phyloP scores from a whole-genome alignment of 1,140 invertebrate genomes.

The Plectrocnemia conspersa region DNA sequence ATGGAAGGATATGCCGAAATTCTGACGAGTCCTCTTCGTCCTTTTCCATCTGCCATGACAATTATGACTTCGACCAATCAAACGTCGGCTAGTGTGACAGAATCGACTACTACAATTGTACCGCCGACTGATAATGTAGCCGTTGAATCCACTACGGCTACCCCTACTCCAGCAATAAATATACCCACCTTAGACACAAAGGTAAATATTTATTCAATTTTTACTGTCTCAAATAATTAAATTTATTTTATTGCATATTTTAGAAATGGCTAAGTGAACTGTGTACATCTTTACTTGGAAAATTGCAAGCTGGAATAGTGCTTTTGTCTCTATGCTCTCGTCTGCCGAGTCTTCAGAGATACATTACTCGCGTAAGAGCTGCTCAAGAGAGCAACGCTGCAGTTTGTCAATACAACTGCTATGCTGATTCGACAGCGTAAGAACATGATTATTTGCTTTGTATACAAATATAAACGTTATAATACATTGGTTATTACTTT shows the following conservation, averaged over 20 bases:
- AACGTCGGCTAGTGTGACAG: constrained; percentile 40
- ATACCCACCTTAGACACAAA: constrained; percentile 42
- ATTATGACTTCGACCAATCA: constrained; percentile 33
- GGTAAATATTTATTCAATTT: constrained; percentile 30
- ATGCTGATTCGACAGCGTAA: constrained; percentile 69
- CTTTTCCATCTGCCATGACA: constrained; percentile 33
- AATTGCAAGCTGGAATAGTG: constrained; percentile 69
- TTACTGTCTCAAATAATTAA: neutral
- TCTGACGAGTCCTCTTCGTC: constrained; percentile 42
- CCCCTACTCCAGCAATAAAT: constrained; percentile 36
- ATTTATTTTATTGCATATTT: neutral
- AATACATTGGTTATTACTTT: constrained; percentile 42
- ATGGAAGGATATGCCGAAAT: constrained; percentile 47
- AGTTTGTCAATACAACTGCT: constrained; percentile 48
- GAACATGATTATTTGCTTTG: constrained; percentile 39
- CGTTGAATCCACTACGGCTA: constrained; percentile 4
- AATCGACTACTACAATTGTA: constrained; percentile 34
- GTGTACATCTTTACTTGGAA: constrained; percentile 55
- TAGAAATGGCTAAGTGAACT: constrained; percentile 48
- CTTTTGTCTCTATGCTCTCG: constrained; percentile 74
- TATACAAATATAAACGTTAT: constrained; percentile 38
- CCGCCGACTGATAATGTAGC: neutral
- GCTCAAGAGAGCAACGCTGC: constrained; percentile 64
- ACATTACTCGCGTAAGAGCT: constrained; percentile 64
- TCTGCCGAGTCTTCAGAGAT: constrained; percentile 70